Percentiles rank a stretch among this genome's conserved stretches.
Evolutionary conservation across 2,113 vertebrate genomes (phyloP).

Genomic region (Malurus alboscapulatus): DNA sequence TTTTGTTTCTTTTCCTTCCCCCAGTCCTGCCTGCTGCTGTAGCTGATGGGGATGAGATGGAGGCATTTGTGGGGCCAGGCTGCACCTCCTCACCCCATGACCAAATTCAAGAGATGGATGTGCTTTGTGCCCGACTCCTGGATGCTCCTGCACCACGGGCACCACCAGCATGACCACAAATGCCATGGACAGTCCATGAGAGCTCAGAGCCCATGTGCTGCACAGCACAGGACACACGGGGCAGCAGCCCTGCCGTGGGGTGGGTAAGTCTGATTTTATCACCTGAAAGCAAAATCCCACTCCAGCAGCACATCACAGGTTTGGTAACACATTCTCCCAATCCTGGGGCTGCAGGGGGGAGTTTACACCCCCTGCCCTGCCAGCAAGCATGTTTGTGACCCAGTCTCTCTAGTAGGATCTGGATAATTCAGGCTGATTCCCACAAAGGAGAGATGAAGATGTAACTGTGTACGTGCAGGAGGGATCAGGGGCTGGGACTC

Average conservation of each 20-base stretch:
- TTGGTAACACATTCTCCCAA: neutral
- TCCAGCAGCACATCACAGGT: neutral
- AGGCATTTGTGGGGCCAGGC: neutral
- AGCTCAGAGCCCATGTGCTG: accelerated
- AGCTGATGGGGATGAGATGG: neutral
- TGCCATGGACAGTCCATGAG: accelerated
- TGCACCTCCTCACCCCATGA: accelerated
- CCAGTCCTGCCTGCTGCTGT: neutral
- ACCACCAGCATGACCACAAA: accelerated
- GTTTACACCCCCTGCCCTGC: neutral
- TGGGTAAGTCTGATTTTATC: conserved; percentile 67
- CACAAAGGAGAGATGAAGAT: neutral
- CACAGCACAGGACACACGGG: accelerated
- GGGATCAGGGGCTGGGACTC: neutral
- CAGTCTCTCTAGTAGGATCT: neutral
- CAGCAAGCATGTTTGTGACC: accelerated
- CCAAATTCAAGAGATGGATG: neutral
- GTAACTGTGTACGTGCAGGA: neutral
- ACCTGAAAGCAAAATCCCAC: accelerated
- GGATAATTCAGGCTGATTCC: neutral
- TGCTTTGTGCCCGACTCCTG: neutral
- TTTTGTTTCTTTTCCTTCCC: neutral
- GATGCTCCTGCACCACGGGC: neutral
- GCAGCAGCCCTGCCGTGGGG: accelerated
- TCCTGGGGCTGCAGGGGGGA: neutral